Percentiles rank a stretch among this genome's conserved stretches.
Conservation (phyloP, 1,140 invertebrate species). For the Kradibia gibbosae region DNA sequence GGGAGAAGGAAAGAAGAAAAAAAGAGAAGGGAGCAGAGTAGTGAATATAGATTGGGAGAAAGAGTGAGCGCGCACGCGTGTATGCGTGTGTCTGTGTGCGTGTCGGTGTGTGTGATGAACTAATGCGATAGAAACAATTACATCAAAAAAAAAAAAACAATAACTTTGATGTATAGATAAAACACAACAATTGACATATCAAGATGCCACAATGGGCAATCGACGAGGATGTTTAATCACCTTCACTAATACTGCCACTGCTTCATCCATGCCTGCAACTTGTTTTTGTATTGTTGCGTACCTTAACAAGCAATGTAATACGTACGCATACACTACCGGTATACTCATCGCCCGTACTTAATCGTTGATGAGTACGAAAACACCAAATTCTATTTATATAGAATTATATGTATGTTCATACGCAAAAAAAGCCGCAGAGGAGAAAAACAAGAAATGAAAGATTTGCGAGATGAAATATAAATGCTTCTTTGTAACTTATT, state of each 20-base stretch:
- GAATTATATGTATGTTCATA: neutral
- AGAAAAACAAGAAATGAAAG: conserved; percentile 25
- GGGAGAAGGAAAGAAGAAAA: neutral
- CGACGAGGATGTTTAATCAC: conserved; percentile 9
- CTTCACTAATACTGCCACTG: neutral
- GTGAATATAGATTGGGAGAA: neutral
- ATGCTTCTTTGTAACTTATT: conserved; percentile 72
- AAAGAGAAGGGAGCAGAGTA: neutral
- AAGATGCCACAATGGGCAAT: conserved; percentile 16
- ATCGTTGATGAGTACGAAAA: neutral
- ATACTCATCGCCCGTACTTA: too few relatives aligned
- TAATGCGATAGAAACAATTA: too few relatives aligned
- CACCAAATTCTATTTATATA: too few relatives aligned
- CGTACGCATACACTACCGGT: too few relatives aligned
- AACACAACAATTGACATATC: conserved; percentile 35
- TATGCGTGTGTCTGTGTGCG: too few relatives aligned
- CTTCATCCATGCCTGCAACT: neutral
- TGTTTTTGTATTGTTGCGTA: conserved; percentile 1
- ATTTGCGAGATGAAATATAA: conserved; percentile 51
- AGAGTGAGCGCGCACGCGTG: neutral
- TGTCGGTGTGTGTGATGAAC: too few relatives aligned
- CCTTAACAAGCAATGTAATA: too few relatives aligned
- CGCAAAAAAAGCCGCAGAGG: neutral
- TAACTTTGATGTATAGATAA: conserved; percentile 20
- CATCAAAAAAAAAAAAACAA: neutral